A percentile compares a stretch with the other conserved stretches of the same genome.
Conservation (phyloP, 2,888 invertebrate species). For the Nymphalis c-album region DNA sequence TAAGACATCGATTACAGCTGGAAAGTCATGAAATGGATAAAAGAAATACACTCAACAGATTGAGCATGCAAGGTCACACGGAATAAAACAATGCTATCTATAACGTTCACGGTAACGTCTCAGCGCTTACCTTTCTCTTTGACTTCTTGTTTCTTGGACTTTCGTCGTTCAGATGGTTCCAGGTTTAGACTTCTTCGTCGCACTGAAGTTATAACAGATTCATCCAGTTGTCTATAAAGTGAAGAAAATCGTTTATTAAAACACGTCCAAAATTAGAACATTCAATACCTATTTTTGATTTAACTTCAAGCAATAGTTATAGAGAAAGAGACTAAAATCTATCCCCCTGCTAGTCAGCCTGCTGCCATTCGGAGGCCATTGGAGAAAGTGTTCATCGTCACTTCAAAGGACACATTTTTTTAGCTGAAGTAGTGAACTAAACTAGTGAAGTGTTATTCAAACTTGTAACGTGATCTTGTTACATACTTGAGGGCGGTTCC, state of each 20-base stretch:
- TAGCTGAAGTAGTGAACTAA: no score
- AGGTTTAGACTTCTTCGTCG: constrained; percentile 75
- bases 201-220: constrained; percentile 87
- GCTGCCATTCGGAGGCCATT: no score
- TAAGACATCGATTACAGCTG: constrained; percentile 18
- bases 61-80: constrained; percentile 27
- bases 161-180: constrained; percentile 86
- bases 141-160: constrained; percentile 81
- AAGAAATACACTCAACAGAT: constrained; percentile 27
- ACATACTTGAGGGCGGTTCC: constrained; percentile 83
- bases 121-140: constrained; percentile 86
- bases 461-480: background rate
- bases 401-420: no score
- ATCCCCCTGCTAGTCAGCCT: no score
- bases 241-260: constrained; percentile 9
- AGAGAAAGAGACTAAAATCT: no score
- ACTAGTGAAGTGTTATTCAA: no score
- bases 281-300: no score
- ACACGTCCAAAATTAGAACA: no score
- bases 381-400: no score
- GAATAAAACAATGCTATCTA: constrained; percentile 14
- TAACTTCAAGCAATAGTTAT: no score
- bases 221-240: constrained; percentile 82
- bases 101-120: background rate
- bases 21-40: constrained; percentile 11